A percentile compares a stretch with the other conserved stretches of the same genome.
phyloP scores from a whole-genome alignment of 2,797 vertebrate species.

The Parauchenoglanis ngamensis region DNA sequence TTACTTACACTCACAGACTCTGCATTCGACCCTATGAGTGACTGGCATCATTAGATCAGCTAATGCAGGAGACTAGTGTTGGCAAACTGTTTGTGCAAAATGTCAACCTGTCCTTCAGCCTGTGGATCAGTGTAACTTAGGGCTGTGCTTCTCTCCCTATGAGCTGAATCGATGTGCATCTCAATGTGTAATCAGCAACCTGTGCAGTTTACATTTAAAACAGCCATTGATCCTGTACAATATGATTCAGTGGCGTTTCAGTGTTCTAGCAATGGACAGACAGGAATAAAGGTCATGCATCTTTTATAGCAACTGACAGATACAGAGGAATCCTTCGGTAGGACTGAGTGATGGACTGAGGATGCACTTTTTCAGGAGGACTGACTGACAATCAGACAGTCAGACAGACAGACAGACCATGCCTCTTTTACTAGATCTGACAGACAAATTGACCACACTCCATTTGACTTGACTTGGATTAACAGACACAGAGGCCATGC shows the following conservation, averaged over 20 bases:
- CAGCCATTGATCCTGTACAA: not conserved
- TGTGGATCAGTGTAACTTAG: not conserved
- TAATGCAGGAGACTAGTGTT: conserved; percentile 16
- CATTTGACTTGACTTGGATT: not conserved
- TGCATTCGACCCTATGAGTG: conserved; percentile 16
- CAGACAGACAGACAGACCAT: too few relatives aligned
- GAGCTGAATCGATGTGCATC: not conserved
- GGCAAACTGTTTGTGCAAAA: not conserved
- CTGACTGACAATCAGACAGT: not conserved
- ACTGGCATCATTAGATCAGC: conserved; percentile 4
- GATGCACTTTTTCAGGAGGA: not conserved
- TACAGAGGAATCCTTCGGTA: not conserved
- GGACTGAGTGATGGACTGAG: not conserved
- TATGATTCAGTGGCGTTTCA: not conserved
- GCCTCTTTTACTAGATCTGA: not conserved
- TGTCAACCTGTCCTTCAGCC: not conserved
- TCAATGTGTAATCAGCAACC: not conserved
- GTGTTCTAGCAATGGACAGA: not conserved
- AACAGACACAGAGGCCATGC: not conserved
- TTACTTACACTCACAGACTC: conserved; percentile 1
- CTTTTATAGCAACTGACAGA: not conserved
- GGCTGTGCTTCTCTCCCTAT: not conserved
- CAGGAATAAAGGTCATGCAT: not conserved
- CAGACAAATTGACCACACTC: not conserved
- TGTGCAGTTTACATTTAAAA: not conserved